Evolutionary conservation across 2,888 invertebrate genomes (phyloP).

Genomic region (Hirudinaria manillensis): DNA sequence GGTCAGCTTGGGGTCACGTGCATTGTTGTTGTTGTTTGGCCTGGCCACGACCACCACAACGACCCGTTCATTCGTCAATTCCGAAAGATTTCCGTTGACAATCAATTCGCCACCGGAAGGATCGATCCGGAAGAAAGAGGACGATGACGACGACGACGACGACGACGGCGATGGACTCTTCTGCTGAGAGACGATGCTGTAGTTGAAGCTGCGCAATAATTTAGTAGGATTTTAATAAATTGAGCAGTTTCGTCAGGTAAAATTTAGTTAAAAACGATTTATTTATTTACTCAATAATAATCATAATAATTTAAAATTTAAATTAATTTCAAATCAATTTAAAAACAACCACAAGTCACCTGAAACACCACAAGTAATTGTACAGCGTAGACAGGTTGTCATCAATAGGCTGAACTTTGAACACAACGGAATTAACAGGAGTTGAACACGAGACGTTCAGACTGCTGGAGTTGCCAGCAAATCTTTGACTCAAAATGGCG

Average conservation of each 20-base stretch:
- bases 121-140: constrained; percentile 10
- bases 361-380: constrained; percentile 4
- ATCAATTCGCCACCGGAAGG: neutral
- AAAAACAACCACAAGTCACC: neutral
- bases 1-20: neutral
- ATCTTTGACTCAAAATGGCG: neutral
- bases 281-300: too few relatives aligned
- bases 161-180: neutral
- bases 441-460: neutral
- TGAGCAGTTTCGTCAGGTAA: too few relatives aligned
- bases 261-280: too few relatives aligned
- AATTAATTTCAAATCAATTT: neutral
- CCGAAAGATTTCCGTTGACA: neutral
- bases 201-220: constrained; percentile 10
- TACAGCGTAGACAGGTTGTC: neutral
- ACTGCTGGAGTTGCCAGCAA: neutral
- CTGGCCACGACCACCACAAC: constrained; percentile 16
- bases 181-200: neutral
- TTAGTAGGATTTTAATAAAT: too few relatives aligned
- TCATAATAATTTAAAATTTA: neutral
- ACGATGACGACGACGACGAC: neutral
- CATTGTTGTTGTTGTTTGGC: constrained; percentile 7
- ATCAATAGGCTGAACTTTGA: neutral
- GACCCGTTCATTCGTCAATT: neutral
- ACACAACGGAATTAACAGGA: constrained; percentile 1